Base-by-base conservation (phyloP, 2,797 vertebrate genomes). In the Takifugu rubripes region DNA sequence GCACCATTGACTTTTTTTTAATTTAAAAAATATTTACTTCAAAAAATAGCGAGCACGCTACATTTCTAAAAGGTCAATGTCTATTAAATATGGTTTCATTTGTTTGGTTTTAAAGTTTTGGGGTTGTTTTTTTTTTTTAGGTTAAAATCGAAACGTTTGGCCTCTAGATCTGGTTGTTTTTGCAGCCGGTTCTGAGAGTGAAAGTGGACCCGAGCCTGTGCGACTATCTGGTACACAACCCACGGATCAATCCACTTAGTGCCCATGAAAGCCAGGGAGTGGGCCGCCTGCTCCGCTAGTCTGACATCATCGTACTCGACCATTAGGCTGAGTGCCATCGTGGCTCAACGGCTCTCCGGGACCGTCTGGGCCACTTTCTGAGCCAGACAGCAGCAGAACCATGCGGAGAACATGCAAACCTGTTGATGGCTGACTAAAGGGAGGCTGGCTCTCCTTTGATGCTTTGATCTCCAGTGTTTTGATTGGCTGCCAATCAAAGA, bases 241-340 rank as follows among this genome's bases (percentile, higher is more conserved):
- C 82, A 71, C 83, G 74, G 84, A 88, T 88, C 88, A 87, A 89
- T 89, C 80, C 85, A 88, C 87, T 90, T 87, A 88, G 83, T 67
- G 84, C 48, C 81, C 59, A 72, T 87, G 81, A 84, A 88, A 88
- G 85, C 83, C 73, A 75, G 81, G 77, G 83, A 86, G 74, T 72
- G 77, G 84, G 78, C 74, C 59, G 75, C 70, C 77, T 75, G 71
- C 82, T 88, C 80, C 68, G 76, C 65, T 52, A 88, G 84, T 87
- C 84, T 89, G 87, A 90, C 88, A 89, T 90, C 87, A 90, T 75
- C 62, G 72, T 57, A 42, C 77, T 68, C 11, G 29, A 72, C 85
- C 82, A 90, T 89, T 90, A 89, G 86, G 79, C 84, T 84, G 80
- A 87, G 84, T 83, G 84, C 86, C 85, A 88, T 82, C 68, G 50